Evolutionary conservation across 2,888 invertebrate genomes (phyloP).

Genomic region (Smittia aterrima): DNA sequence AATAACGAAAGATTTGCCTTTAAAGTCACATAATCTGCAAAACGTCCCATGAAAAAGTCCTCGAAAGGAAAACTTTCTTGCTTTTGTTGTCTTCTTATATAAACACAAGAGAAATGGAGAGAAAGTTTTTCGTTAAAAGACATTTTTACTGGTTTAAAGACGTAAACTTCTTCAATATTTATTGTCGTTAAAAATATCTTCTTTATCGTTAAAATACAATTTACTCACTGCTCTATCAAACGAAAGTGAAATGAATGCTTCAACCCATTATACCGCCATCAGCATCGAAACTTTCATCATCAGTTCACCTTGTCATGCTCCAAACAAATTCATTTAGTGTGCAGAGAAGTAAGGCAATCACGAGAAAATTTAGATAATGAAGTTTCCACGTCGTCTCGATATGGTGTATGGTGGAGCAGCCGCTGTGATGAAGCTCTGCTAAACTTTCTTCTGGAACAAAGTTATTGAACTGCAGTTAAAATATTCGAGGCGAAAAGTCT

Average conservation of each 20-base stretch:
- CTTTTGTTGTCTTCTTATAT: background rate
- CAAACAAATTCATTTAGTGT: conserved; percentile 28
- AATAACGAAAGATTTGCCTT: too few relatives aligned
- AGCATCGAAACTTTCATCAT: background rate
- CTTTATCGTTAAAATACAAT: background rate
- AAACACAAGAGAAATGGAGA: background rate
- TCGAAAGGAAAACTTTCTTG: background rate
- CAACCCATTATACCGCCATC: too few relatives aligned
- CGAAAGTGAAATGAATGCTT: background rate
- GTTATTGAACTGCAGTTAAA: conserved; percentile 40
- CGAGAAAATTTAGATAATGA: conserved; percentile 16
- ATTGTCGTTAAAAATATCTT: conserved; percentile 40
- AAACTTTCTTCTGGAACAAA: conserved; percentile 61
- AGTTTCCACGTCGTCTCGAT: conserved; percentile 8
- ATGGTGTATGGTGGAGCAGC: conserved; percentile 43
- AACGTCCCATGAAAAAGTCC: background rate
- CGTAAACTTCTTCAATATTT: conserved; percentile 26
- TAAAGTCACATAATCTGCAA: too few relatives aligned
- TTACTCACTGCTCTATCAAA: background rate
- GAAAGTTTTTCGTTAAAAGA: background rate
- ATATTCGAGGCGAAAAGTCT: background rate
- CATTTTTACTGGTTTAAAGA: conserved; percentile 19
- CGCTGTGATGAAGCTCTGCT: conserved; percentile 60
- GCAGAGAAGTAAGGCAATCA: conserved; percentile 33
- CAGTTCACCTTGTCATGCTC: background rate